phyloP scores from a whole-genome alignment of 92 coral and sea anemone species.

The Nematostella vectensis region DNA sequence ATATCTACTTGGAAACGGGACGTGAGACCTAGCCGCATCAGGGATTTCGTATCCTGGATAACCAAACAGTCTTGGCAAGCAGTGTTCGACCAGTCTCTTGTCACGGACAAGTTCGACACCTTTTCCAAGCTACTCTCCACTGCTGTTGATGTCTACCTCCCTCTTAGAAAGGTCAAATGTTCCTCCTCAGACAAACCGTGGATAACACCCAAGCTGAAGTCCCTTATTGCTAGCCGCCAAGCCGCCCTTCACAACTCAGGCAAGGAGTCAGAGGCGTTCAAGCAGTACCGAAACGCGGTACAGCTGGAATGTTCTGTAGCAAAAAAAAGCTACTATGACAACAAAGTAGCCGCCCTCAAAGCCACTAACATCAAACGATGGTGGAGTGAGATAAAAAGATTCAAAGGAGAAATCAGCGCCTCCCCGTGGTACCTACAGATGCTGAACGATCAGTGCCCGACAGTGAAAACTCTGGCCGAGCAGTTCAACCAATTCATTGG shows the following conservation, averaged over 20 bases:
- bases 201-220: no score
- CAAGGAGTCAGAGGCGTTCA: conserved; percentile 6
- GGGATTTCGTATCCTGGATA: conserved; percentile 12
- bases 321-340: no score
- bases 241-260: conserved; percentile 17
- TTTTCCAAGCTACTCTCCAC: conserved; percentile 4
- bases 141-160: conserved; percentile 11
- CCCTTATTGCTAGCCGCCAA: no score
- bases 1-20: conserved; percentile 3
- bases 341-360: no score
- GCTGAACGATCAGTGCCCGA: no score
- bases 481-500: no score
- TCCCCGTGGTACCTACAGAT: conserved; percentile 7
- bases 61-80: conserved; percentile 6
- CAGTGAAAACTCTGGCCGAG: no score
- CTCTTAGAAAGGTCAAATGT: conserved; percentile 12
- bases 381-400: conserved; percentile 27
- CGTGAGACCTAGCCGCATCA: conserved; percentile 8
- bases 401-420: conserved; percentile 7
- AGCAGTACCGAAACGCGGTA: conserved; percentile 14
- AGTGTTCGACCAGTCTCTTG: background rate
- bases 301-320: no score
- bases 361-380: no score
- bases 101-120: conserved; percentile 6
- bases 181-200: no score